Conservation (phyloP, 1,140 invertebrate species). For the Drosophila kanapiae region DNA sequence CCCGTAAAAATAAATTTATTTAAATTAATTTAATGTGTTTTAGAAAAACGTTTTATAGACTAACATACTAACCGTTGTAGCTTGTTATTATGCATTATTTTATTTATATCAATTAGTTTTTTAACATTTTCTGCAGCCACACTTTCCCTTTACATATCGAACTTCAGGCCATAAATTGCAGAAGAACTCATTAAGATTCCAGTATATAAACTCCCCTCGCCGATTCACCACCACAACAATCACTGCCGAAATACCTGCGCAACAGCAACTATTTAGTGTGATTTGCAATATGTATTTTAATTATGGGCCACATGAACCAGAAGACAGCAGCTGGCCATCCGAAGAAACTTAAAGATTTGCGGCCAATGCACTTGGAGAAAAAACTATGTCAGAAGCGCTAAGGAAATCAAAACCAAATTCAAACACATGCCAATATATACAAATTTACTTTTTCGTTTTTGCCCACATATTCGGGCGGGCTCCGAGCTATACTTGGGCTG, state of each 20-base stretch:
- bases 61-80: neutral
- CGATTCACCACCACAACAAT: conserved; percentile 22
- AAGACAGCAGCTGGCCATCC: conserved; percentile 36
- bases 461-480: too few relatives aligned
- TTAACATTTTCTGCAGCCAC: too few relatives aligned
- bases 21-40: neutral
- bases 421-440: too few relatives aligned
- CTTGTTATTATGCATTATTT: too few relatives aligned
- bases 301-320: conserved; percentile 47
- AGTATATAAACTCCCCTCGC: neutral
- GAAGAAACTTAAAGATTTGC: conserved; percentile 12
- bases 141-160: neutral
- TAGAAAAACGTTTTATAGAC: neutral
- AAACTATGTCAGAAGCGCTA: too few relatives aligned
- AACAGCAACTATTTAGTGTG: conserved; percentile 56
- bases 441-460: too few relatives aligned
- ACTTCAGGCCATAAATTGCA: conserved; percentile 9
- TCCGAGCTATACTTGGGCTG: too few relatives aligned
- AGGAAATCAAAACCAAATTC: neutral
- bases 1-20: neutral
- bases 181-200: conserved; percentile 36
- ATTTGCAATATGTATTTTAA: conserved; percentile 76
- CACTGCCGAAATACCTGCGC: conserved; percentile 44
- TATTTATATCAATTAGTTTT: too few relatives aligned
- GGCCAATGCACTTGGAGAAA: conserved; percentile 5